phyloP scores from a whole-genome alignment of 2,888 invertebrate species.

The Eugnorisma glareosa region DNA sequence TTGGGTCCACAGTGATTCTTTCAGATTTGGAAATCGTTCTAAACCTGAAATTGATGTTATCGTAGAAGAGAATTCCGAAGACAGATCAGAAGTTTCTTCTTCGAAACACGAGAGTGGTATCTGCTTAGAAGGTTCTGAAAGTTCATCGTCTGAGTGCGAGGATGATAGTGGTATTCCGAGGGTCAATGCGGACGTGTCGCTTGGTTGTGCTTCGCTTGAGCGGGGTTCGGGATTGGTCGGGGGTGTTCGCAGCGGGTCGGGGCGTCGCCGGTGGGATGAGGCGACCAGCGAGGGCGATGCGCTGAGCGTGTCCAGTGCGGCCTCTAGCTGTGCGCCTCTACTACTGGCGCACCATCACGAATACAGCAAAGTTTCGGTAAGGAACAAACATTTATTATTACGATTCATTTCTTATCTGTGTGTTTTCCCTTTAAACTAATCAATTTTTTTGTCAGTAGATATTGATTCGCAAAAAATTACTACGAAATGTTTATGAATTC shows the following conservation, averaged over 20 bases:
- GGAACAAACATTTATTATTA: constrained; percentile 49
- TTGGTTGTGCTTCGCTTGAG: constrained; percentile 89
- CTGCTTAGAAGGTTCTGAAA: constrained; percentile 82
- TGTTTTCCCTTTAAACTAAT: constrained; percentile 1
- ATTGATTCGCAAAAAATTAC: constrained; percentile 21
- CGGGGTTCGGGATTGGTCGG: constrained; percentile 83
- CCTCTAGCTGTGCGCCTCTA: constrained; percentile 87
- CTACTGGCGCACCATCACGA: constrained; percentile 86
- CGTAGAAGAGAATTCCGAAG: constrained; percentile 76
- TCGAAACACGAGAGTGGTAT: constrained; percentile 86
- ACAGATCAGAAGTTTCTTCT: constrained; percentile 77
- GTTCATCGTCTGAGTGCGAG: constrained; percentile 83
- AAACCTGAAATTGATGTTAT: constrained; percentile 77
- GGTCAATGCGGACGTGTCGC: constrained; percentile 80
- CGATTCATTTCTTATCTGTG: constrained; percentile 2
- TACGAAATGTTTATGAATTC: background rate
- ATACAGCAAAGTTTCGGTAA: constrained; percentile 88
- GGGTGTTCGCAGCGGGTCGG: constrained; percentile 90
- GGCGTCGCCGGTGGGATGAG: constrained; percentile 88
- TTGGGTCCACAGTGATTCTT: constrained; percentile 88
- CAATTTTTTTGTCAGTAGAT: background rate
- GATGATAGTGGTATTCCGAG: constrained; percentile 87
- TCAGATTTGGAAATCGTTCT: constrained; percentile 80
- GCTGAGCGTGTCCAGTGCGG: constrained; percentile 87
- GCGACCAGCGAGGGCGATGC: constrained; percentile 86